Evolutionary conservation across 2,113 vertebrate genomes (phyloP).

Genomic region (Columba janthina): DNA sequence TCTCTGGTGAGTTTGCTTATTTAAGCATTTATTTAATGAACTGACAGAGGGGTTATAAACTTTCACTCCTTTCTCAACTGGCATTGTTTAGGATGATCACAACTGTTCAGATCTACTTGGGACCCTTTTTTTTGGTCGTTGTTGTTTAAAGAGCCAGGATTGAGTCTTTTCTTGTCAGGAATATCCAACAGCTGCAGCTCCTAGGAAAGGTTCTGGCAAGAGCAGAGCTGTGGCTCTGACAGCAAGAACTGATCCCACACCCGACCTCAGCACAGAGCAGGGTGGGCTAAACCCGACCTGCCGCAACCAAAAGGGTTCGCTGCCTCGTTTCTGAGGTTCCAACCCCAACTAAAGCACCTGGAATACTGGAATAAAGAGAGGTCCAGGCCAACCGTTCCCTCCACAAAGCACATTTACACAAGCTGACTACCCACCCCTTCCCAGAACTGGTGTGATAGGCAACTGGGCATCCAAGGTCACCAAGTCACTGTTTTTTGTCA

Average conservation of each 20-base stretch:
- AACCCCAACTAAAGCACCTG: not conserved
- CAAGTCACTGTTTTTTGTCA: not conserved
- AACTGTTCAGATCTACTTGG: not conserved
- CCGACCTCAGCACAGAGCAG: not conserved
- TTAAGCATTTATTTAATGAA: conserved; percentile 61
- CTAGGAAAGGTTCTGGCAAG: not conserved
- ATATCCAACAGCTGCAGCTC: not conserved
- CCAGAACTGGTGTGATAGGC: accelerated
- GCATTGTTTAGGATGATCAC: not conserved
- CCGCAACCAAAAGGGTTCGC: not conserved
- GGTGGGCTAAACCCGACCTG: not conserved
- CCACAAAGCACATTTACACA: not conserved
- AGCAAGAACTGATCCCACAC: not conserved
- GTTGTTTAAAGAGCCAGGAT: not conserved
- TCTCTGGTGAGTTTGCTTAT: conserved; percentile 41
- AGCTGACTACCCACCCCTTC: not conserved
- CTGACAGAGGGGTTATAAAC: conserved; percentile 22
- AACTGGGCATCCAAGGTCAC: not conserved
- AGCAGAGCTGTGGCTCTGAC: not conserved
- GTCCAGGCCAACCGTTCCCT: not conserved
- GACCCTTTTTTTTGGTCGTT: not conserved
- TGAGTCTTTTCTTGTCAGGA: not conserved
- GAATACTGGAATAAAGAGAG: not conserved
- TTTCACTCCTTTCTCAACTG: conserved; percentile 27
- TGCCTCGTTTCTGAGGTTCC: not conserved